Conservation (phyloP, 2,888 invertebrate species). For the Rotaria macrura region DNA sequence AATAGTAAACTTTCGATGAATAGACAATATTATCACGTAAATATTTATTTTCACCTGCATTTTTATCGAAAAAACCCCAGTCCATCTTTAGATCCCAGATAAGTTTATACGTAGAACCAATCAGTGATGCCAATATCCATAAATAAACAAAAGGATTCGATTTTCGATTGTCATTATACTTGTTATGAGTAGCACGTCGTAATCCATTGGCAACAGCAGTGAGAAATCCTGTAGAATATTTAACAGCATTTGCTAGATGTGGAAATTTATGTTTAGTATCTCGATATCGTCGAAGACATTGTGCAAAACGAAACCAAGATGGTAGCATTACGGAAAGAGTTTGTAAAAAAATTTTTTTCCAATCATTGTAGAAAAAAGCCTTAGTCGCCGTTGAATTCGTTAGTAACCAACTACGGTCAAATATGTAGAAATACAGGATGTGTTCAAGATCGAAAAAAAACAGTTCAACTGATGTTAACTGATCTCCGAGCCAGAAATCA, state of each 20-base stretch:
- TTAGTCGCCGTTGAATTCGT: not conserved
- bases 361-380: not conserved
- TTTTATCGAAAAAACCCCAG: slow-evolving; percentile 87
- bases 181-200: not conserved
- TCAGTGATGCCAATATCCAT: slow-evolving; percentile 47
- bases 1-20: slow-evolving; percentile 60
- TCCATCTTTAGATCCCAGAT: slow-evolving; percentile 98
- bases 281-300: slow-evolving; percentile 46
- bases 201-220: not conserved
- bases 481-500: slow-evolving; percentile 97
- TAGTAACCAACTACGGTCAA: slow-evolving; percentile 48
- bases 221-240: slow-evolving; percentile 85
- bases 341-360: not conserved
- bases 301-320: slow-evolving; percentile 93
- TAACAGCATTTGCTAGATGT: slow-evolving; percentile 73
- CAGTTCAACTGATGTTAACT: slow-evolving; percentile 78
- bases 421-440: slow-evolving; percentile 70
- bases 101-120: slow-evolving; percentile 85
- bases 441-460: slow-evolving; percentile 87
- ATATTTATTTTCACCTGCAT: slow-evolving; percentile 28
- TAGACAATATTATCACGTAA: slow-evolving; percentile 29
- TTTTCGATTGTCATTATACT: not conserved
- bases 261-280: slow-evolving; percentile 30
- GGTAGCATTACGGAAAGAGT: slow-evolving; percentile 56
- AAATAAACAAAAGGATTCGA: slow-evolving; percentile 31